These are phyloP conservation scores for Cyclina sinensis DNA, from an alignment of 1,140 invertebrate species.

Conservation along the genomic window DNA sequence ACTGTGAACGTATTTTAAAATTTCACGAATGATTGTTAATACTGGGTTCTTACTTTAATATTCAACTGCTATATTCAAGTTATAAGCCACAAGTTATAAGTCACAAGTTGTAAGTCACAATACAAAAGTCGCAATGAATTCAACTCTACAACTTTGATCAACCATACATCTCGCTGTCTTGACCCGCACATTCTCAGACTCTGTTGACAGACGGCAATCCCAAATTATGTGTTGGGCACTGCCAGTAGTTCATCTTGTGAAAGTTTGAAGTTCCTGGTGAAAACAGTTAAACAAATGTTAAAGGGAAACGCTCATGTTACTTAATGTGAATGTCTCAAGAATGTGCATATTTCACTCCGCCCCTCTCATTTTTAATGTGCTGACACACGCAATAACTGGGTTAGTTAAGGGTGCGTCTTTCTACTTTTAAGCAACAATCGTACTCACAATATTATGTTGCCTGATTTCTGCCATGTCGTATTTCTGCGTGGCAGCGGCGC, in stretches of 20 bases:
- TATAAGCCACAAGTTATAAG: neutral
- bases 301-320: neutral
- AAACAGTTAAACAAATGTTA: neutral
- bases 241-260: neutral
- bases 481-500: too few species aligned
- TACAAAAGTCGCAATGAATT: neutral
- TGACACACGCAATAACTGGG: too few species aligned
- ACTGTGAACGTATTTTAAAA: too few species aligned
- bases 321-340: too few species aligned
- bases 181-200: neutral
- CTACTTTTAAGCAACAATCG: neutral
- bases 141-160: too few species aligned
- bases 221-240: neutral
- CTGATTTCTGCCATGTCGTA: too few species aligned
- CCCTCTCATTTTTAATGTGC: too few species aligned
- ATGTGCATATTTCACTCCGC: too few species aligned
- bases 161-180: neutral
- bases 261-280: neutral
- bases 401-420: too few species aligned
- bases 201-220: neutral
- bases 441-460: too few species aligned
- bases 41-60: too few species aligned
- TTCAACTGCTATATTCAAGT: neutral
- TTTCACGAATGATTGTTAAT: too few species aligned
- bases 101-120: neutral